A percentile compares a stretch with the other conserved stretches of the same genome.
Conservation (phyloP, 2,888 invertebrate genomes). For the Drosophila quinaria region DNA sequence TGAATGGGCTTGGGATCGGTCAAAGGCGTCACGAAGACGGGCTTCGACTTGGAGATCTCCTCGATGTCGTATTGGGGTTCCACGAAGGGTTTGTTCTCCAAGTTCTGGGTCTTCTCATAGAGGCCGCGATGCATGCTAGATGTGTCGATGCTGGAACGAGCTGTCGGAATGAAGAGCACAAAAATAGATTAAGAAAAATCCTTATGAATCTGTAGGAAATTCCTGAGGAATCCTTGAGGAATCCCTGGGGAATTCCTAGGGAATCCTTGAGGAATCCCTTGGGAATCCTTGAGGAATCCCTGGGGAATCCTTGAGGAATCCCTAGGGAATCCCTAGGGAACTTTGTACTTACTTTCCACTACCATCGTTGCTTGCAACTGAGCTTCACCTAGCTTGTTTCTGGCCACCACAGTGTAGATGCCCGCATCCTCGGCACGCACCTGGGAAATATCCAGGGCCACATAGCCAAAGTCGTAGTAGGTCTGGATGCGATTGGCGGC, state of each 20-base stretch:
- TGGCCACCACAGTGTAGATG: slow-evolving; percentile 96
- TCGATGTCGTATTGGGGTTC: slow-evolving; percentile 96
- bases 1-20: slow-evolving; percentile 94
- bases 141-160: slow-evolving; percentile 95
- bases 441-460: slow-evolving; percentile 96
- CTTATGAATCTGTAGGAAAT: too few species aligned
- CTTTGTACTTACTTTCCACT: slow-evolving; percentile 91
- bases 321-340: too few species aligned
- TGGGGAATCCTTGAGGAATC: too few species aligned
- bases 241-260: too few species aligned
- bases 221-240: too few species aligned
- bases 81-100: slow-evolving; percentile 94
- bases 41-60: slow-evolving; percentile 97
- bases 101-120: slow-evolving; percentile 94
- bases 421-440: slow-evolving; percentile 97
- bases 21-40: slow-evolving; percentile 96
- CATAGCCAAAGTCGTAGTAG: slow-evolving; percentile 98
- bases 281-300: too few species aligned
- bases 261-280: too few species aligned
- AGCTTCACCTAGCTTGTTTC: slow-evolving; percentile 96
- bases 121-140: slow-evolving; percentile 95
- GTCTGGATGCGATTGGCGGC: slow-evolving; percentile 96
- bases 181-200: too few species aligned
- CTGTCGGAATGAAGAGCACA: slow-evolving; percentile 85
- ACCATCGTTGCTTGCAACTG: slow-evolving; percentile 93